Evolutionary conservation across 2,888 invertebrate genomes (phyloP).

Genomic region (Camponotus fellah): DNA sequence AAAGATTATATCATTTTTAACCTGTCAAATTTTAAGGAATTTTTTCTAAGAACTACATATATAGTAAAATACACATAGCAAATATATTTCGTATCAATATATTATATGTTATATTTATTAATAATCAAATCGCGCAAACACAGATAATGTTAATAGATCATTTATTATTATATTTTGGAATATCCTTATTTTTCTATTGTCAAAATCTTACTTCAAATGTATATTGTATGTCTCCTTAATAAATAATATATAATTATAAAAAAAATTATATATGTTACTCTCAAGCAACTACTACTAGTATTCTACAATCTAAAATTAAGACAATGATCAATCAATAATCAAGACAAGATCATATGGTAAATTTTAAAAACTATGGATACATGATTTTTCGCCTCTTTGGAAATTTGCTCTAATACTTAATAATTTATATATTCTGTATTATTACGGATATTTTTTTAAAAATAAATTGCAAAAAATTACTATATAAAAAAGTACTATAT

Average conservation of each 20-base stretch:
- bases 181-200: conserved; percentile 39
- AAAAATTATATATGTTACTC: conserved; percentile 15
- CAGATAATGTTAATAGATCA: conserved; percentile 25
- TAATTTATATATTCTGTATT: not conserved
- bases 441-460: not conserved
- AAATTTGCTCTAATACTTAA: conserved; percentile 22
- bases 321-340: not conserved
- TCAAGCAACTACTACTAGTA: conserved; percentile 3
- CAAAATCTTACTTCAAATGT: not conserved
- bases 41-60: not conserved
- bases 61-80: not conserved
- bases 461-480: conserved; percentile 14
- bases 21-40: not conserved
- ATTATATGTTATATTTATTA: not conserved
- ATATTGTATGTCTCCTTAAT: conserved; percentile 6
- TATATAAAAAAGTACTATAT: not conserved
- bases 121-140: conserved; percentile 1
- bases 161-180: conserved; percentile 10
- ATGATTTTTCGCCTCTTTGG: conserved; percentile 31
- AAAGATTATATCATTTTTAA: conserved; percentile 11
- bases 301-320: not conserved
- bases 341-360: conserved; percentile 13
- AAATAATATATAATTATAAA: conserved; percentile 37
- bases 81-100: conserved; percentile 3
- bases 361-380: conserved; percentile 27